Conservation (phyloP, 2,888 invertebrate genomes). For the Gryllus longicercus region DNA sequence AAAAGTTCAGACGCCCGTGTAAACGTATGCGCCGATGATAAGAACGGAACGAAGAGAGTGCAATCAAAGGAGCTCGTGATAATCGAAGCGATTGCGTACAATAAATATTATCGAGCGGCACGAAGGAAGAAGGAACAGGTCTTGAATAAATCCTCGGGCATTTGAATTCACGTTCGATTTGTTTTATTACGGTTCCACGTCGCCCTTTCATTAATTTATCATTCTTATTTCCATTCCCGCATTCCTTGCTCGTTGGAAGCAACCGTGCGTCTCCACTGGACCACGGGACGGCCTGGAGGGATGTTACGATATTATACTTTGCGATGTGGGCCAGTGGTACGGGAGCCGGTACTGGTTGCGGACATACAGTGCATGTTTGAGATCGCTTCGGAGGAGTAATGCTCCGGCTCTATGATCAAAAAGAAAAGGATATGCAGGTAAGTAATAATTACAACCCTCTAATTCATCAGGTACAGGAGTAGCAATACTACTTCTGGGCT, state of each 20-base stretch:
- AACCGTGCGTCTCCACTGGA: not conserved
- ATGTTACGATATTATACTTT: not conserved
- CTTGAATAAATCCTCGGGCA: not conserved
- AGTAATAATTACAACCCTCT: too few relatives aligned
- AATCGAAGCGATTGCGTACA: not conserved
- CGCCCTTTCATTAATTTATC: not conserved
- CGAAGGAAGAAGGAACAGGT: not conserved
- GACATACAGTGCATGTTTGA: too few relatives aligned
- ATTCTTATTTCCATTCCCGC: constrained; percentile 9
- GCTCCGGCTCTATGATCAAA: too few relatives aligned
- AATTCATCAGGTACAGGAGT: too few relatives aligned
- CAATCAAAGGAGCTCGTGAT: not conserved
- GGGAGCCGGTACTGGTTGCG: not conserved
- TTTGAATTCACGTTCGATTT: not conserved
- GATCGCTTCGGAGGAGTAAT: too few relatives aligned
- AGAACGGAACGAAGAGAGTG: not conserved
- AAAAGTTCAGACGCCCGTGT: not conserved
- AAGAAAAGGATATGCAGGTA: too few relatives aligned
- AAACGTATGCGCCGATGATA: not conserved
- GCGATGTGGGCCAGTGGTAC: not conserved
- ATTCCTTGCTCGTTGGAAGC: not conserved
- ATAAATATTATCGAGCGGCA: not conserved
- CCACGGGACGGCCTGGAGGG: not conserved
- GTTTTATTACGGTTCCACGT: not conserved
- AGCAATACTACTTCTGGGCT: too few relatives aligned